These are phyloP conservation scores for Oncorhynchus gorbuscha DNA, from an alignment of 2,113 vertebrate genomes.

Conservation along the genomic window DNA sequence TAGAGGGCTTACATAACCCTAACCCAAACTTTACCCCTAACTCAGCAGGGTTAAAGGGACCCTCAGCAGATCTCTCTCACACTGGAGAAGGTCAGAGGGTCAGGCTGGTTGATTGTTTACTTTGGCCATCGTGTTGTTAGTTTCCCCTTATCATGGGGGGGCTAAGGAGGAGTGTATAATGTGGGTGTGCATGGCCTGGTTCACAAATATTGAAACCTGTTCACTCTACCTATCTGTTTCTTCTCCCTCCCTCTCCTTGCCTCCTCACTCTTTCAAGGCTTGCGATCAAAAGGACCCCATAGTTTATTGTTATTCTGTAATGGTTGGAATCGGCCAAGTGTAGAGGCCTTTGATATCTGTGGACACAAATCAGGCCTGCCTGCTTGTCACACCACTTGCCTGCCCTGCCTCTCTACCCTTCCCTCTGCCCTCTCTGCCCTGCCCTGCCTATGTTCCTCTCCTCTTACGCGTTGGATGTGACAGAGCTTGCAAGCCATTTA, in stretches of 20 bases:
- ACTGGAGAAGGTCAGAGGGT: constrained; percentile 60
- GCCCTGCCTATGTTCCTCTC: too few relatives aligned
- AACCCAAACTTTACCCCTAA: too few relatives aligned
- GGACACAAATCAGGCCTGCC: constrained; percentile 64
- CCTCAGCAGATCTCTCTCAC: constrained; percentile 34
- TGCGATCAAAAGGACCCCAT: constrained; percentile 61
- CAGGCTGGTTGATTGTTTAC: constrained; percentile 68
- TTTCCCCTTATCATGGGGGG: constrained; percentile 43
- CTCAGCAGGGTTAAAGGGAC: constrained; percentile 44
- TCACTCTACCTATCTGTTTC: constrained; percentile 22
- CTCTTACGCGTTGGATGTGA: too few relatives aligned
- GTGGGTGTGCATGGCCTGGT: constrained; percentile 41
- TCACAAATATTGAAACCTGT: constrained; percentile 51
- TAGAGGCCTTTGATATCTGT: constrained; percentile 67
- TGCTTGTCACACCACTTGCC: background rate
- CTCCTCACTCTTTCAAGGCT: too few relatives aligned
- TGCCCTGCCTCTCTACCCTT: too few relatives aligned
- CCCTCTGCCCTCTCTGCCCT: constrained; percentile 10
- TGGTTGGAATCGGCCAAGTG: constrained; percentile 73
- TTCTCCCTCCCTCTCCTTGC: background rate
- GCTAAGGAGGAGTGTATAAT: constrained; percentile 5
- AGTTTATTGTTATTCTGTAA: constrained; percentile 75
- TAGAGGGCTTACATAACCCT: constrained; percentile 67
- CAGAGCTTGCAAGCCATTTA: too few relatives aligned
- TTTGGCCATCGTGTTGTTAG: constrained; percentile 65